Percentiles rank a stretch among this genome's conserved stretches.
Evolutionary conservation across 2,888 invertebrate species (phyloP).

Genomic region (Melinaea menophilus): DNA sequence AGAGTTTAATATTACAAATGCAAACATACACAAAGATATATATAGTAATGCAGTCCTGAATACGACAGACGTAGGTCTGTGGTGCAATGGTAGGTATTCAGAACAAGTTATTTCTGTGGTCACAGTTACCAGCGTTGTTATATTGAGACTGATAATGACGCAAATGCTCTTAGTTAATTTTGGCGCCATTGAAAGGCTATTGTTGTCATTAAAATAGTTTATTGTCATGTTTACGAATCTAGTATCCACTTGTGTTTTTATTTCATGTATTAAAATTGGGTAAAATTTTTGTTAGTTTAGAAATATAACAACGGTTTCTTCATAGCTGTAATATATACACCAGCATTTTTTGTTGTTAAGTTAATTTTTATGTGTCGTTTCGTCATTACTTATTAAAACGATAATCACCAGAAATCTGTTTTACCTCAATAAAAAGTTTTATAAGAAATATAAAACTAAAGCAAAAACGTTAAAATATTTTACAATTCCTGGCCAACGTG

Average conservation of each 20-base stretch:
- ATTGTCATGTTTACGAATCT: slow-evolving; percentile 12
- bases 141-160: slow-evolving; percentile 74
- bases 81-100: slow-evolving; percentile 59
- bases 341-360: too few species aligned
- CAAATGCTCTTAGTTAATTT: slow-evolving; percentile 69
- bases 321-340: too few species aligned
- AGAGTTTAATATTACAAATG: neutral
- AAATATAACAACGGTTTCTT: neutral
- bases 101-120: slow-evolving; percentile 71
- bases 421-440: too few species aligned
- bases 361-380: too few species aligned
- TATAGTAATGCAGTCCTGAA: slow-evolving; percentile 15
- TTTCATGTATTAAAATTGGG: neutral
- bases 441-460: too few species aligned
- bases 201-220: slow-evolving; percentile 55
- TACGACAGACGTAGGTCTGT: slow-evolving; percentile 47
- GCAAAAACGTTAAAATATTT: too few species aligned
- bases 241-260: slow-evolving; percentile 4
- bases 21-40: neutral
- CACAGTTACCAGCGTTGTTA: slow-evolving; percentile 63
- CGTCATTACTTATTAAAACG: too few species aligned
- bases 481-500: too few species aligned
- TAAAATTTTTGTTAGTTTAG: neutral
- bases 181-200: slow-evolving; percentile 59
- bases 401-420: too few species aligned